These are phyloP conservation scores for Lutjanus argentimaculatus DNA, from an alignment of 2,797 vertebrate species.

Conservation along the genomic window DNA sequence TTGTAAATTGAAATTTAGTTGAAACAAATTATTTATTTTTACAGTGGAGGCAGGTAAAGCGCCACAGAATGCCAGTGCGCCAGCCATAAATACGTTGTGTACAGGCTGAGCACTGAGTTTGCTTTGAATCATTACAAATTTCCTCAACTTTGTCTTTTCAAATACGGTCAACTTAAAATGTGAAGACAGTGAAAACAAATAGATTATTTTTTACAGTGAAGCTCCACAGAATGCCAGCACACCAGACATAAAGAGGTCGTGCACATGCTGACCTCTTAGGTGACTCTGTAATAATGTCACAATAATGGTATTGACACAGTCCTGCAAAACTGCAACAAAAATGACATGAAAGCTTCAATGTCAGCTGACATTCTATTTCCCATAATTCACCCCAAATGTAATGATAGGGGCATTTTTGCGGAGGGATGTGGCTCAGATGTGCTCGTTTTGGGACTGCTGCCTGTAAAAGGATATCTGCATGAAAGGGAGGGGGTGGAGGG, in stretches of 20 bases:
- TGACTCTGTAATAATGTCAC: neutral
- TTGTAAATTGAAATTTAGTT: too few relatives aligned
- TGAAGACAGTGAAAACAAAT: neutral
- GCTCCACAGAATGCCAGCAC: neutral
- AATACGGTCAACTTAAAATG: too few relatives aligned
- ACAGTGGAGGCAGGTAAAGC: too few relatives aligned
- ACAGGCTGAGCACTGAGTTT: too few relatives aligned
- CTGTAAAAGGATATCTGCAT: conserved; percentile 66
- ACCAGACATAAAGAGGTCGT: neutral
- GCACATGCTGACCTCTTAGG: neutral
- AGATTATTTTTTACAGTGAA: too few relatives aligned
- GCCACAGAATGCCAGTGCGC: too few relatives aligned
- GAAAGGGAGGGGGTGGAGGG: conserved; percentile 17
- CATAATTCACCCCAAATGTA: conserved; percentile 30
- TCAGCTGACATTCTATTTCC: conserved; percentile 5
- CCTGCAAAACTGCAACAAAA: neutral
- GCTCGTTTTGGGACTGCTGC: conserved; percentile 43
- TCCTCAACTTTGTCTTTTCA: too few relatives aligned
- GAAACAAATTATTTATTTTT: too few relatives aligned
- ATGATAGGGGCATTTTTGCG: conserved; percentile 17
- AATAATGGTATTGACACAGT: neutral
- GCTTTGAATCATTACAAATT: too few relatives aligned
- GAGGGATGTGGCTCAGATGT: conserved; percentile 21
- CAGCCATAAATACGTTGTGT: too few relatives aligned
- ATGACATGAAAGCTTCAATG: neutral